Evolutionary conservation across 2,113 vertebrate genomes (phyloP).

Genomic region (Rhizomys pruinosus): DNA sequence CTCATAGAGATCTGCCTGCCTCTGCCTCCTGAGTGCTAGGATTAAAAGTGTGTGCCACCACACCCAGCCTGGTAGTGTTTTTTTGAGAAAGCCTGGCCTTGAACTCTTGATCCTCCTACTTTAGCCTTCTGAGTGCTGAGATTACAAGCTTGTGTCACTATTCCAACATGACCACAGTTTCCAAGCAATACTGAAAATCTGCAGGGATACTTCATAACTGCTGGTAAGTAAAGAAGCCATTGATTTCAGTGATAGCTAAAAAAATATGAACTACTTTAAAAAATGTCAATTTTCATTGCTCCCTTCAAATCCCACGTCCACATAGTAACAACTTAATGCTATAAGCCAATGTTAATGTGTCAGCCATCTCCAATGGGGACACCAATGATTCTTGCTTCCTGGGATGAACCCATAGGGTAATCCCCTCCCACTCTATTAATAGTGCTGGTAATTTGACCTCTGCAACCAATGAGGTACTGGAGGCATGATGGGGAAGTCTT

Average conservation of each 20-base stretch:
- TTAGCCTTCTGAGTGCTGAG: background rate
- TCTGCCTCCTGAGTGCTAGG: too few species aligned
- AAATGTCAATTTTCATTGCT: constrained; percentile 8
- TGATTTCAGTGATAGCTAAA: background rate
- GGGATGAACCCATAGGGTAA: background rate
- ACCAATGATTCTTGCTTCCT: background rate
- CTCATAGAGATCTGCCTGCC: background rate
- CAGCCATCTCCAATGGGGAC: background rate
- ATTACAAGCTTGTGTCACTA: background rate
- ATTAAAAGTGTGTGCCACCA: too few species aligned
- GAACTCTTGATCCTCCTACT: background rate
- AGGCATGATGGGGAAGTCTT: background rate
- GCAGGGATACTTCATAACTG: background rate
- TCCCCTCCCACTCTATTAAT: background rate
- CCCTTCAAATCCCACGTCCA: constrained; percentile 38
- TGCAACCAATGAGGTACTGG: background rate
- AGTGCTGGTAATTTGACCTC: background rate
- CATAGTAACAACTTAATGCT: background rate
- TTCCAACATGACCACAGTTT: background rate
- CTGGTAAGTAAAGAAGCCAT: background rate
- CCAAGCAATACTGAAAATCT: background rate
- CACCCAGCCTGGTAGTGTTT: too few species aligned
- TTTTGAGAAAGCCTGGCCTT: too few species aligned
- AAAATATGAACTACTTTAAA: background rate
- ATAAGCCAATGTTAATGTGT: background rate